Evolutionary conservation across 2,113 vertebrate genomes (phyloP).

Genomic region (Cottus gobio): DNA sequence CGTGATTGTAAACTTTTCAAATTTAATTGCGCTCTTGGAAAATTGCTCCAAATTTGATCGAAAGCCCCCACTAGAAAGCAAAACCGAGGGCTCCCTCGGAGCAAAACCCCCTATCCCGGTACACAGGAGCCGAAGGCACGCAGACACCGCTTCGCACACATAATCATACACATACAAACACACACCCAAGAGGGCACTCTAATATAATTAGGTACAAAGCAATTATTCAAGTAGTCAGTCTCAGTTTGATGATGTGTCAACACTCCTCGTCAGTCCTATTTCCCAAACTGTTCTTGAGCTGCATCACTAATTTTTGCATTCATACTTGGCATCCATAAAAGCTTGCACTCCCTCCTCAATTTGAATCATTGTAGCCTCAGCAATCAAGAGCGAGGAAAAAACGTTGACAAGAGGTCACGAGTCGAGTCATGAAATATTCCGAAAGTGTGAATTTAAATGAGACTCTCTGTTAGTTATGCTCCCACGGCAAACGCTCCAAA

Average conservation of each 20-base stretch:
- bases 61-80: slow-evolving; percentile 57
- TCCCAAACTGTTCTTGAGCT: slow-evolving; percentile 73
- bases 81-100: slow-evolving; percentile 58
- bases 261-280: slow-evolving; percentile 73
- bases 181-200: slow-evolving; percentile 68
- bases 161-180: slow-evolving; percentile 41
- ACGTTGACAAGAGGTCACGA: slow-evolving; percentile 69
- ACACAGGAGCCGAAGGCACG: slow-evolving; percentile 36
- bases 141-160: slow-evolving; percentile 59
- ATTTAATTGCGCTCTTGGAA: slow-evolving; percentile 74
- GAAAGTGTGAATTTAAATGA: slow-evolving; percentile 66
- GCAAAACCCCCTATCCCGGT: slow-evolving; percentile 29
- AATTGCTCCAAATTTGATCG: slow-evolving; percentile 74
- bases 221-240: slow-evolving; percentile 82
- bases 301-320: slow-evolving; percentile 69
- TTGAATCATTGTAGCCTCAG: slow-evolving; percentile 54
- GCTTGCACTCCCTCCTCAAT: slow-evolving; percentile 54
- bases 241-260: slow-evolving; percentile 81
- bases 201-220: slow-evolving; percentile 80
- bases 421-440: slow-evolving; percentile 63
- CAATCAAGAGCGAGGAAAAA: slow-evolving; percentile 56
- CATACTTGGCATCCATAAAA: slow-evolving; percentile 59
- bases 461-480: slow-evolving; percentile 54
- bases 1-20: slow-evolving; percentile 79
- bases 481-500: slow-evolving; percentile 57